Percentiles rank a stretch among this genome's conserved stretches.
These are phyloP conservation scores for Conger conger DNA, from an alignment of 2,113 vertebrate genomes.

Conservation along the genomic window DNA sequence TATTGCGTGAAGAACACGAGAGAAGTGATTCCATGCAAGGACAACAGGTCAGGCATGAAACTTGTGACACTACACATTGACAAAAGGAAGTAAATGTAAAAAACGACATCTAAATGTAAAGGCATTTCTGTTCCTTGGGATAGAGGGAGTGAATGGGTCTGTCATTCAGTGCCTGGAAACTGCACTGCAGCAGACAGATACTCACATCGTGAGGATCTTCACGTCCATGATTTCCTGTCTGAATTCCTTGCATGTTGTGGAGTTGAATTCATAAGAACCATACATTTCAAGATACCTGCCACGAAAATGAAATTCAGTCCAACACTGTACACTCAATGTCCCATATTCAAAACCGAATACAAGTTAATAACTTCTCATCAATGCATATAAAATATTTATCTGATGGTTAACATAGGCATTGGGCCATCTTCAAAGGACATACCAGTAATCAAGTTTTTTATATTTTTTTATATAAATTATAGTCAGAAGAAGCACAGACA, in stretches of 20 bases:
- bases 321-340: constrained; percentile 49
- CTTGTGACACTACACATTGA: no score
- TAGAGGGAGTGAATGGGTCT: not conserved
- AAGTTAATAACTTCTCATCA: constrained; percentile 5
- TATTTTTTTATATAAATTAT: constrained; percentile 7
- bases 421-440: not conserved
- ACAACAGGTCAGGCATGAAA: no score
- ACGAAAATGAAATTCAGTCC: constrained; percentile 52
- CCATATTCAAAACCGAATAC: constrained; percentile 15
- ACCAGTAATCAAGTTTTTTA: not conserved
- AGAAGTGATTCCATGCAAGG: not conserved
- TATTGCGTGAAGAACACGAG: not conserved
- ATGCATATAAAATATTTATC: not conserved
- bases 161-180: not conserved
- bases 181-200: constrained; percentile 42
- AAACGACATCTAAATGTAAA: not conserved
- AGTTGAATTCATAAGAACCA: constrained; percentile 88
- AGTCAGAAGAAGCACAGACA: not conserved
- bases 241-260: constrained; percentile 89
- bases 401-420: not conserved
- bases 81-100: no score
- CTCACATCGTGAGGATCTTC: constrained; percentile 97
- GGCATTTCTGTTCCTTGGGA: not conserved
- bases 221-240: constrained; percentile 90
- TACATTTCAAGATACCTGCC: constrained; percentile 92